Percentiles rank a stretch among this genome's conserved stretches.
These are phyloP conservation scores for Ophiothrix spiculata DNA, from an alignment of 35 echinoderm and acorn worm species.

Conservation along the genomic window DNA sequence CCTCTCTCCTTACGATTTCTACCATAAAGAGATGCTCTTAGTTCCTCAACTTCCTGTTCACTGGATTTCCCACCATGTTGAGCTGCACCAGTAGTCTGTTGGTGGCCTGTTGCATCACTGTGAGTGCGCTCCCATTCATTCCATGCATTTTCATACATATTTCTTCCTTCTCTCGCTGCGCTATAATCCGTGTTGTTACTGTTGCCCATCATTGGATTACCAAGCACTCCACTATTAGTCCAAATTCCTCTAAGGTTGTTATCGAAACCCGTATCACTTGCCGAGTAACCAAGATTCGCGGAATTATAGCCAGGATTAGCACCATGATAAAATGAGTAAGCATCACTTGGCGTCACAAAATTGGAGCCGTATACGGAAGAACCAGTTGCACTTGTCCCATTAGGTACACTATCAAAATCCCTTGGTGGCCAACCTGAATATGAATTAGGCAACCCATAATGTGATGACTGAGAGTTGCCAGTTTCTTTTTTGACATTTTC, in stretches of 20 bases:
- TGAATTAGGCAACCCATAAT: background rate
- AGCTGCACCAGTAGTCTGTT: background rate
- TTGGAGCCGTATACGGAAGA: background rate
- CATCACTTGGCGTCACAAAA: background rate
- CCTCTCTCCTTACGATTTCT: background rate
- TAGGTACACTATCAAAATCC: too few relatives aligned
- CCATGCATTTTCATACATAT: background rate
- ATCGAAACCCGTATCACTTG: background rate
- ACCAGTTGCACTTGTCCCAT: background rate
- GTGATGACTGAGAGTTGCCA: background rate
- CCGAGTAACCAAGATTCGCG: background rate
- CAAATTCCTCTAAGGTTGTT: background rate
- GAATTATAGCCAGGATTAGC: background rate
- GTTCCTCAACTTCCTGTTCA: background rate
- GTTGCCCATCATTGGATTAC: background rate
- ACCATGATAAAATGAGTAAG: background rate
- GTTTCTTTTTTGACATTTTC: background rate
- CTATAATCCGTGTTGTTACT: background rate
- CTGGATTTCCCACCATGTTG: background rate
- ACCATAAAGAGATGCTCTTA: background rate
- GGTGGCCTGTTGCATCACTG: too few relatives aligned
- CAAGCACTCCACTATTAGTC: background rate
- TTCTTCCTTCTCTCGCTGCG: background rate
- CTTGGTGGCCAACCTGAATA: background rate
- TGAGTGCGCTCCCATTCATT: slow-evolving; percentile 15